phyloP scores from a whole-genome alignment of 2,888 invertebrate genomes.

The Cephus sareptanus region DNA sequence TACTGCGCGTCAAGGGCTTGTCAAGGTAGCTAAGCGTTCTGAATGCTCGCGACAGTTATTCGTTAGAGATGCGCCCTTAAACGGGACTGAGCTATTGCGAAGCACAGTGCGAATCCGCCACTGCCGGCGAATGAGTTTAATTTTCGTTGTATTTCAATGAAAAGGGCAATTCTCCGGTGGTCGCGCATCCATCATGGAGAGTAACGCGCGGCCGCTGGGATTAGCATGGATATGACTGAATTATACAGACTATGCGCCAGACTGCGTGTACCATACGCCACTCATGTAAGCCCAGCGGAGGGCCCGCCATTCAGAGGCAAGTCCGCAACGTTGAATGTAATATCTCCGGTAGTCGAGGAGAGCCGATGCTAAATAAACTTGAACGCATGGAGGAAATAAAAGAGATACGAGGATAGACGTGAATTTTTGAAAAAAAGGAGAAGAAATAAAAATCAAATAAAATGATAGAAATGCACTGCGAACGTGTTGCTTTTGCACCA shows the following conservation, averaged over 20 bases:
- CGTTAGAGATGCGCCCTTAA: background rate
- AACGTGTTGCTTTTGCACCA: no score
- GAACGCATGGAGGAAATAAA: no score
- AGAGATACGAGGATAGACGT: no score
- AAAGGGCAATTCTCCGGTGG: constrained; percentile 59
- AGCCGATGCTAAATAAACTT: background rate
- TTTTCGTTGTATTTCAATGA: constrained; percentile 62
- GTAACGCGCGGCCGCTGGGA: constrained; percentile 57
- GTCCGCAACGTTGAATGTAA: constrained; percentile 21
- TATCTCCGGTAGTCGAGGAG: background rate
- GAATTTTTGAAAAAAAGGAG: no score
- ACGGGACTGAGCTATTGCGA: background rate
- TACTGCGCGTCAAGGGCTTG: no score
- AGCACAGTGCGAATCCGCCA: no score
- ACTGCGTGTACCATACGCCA: constrained; percentile 58
- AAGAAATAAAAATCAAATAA: no score
- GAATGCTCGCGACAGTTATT: no score
- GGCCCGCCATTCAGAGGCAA: constrained; percentile 50
- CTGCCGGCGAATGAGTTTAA: constrained; percentile 55
- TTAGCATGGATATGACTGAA: constrained; percentile 63
- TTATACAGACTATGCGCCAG: constrained; percentile 61
- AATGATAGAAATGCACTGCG: no score
- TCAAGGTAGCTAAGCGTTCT: no score
- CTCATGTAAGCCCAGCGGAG: constrained; percentile 46
- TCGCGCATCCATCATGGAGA: constrained; percentile 59